Evolutionary conservation across 2,797 vertebrate species (phyloP).

Genomic region (Nannoperca australis): DNA sequence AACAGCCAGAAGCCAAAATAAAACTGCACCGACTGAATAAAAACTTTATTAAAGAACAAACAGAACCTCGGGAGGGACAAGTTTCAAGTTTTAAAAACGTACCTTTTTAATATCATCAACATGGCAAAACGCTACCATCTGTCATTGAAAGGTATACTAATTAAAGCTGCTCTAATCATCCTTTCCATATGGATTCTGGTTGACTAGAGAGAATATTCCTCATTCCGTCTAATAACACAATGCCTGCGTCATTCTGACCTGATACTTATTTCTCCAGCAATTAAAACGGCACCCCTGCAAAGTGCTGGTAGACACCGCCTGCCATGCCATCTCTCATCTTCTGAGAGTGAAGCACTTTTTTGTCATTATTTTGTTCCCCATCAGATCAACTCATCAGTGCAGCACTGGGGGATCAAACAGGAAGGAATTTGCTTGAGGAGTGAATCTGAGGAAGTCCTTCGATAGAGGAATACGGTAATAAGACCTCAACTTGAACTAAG

Average conservation of each 20-base stretch:
- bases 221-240: conserved; percentile 43
- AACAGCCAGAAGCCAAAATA: conserved; percentile 31
- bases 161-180: conserved; percentile 56
- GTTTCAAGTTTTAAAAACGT: conserved; percentile 15
- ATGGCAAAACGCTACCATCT: conserved; percentile 41
- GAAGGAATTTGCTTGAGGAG: conserved; percentile 81
- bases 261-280: conserved; percentile 51
- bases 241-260: conserved; percentile 50
- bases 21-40: conserved; percentile 19
- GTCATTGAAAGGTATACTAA: conserved; percentile 44
- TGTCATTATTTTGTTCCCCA: conserved; percentile 31
- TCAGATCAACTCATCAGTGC: conserved; percentile 78
- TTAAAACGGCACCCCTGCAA: conserved; percentile 53
- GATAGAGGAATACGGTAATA: conserved; percentile 80
- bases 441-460: conserved; percentile 73
- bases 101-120: conserved; percentile 35
- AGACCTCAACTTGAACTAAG: conserved; percentile 84
- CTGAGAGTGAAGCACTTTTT: conserved; percentile 35
- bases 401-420: conserved; percentile 80
- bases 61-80: conserved; percentile 8
- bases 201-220: conserved; percentile 29
- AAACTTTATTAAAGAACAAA: conserved; percentile 22
- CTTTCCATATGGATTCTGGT: conserved; percentile 51
- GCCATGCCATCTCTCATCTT: conserved; percentile 62
- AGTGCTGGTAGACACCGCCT: conserved; percentile 36